Evolutionary conservation across 2,888 invertebrate genomes (phyloP), one percentile per base, ranked within the genome.

Genomic region (Rhamphomyia laevipes): DNA sequence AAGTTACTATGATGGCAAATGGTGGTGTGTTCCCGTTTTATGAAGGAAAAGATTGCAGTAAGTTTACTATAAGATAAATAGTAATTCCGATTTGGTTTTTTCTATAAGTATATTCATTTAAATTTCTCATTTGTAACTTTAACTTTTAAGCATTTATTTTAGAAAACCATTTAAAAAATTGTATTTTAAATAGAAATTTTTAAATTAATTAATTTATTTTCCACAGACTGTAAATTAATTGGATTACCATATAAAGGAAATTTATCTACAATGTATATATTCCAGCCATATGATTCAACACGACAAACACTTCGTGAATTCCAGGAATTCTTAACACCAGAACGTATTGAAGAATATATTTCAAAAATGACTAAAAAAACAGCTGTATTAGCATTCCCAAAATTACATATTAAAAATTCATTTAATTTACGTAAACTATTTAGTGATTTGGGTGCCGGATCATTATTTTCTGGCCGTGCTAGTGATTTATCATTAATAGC

Each of bases 401-500:
- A 82, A 64, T 82, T 89, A 81, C 78, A 81, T 56, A 67, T 89
- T 2, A 75, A 78, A 52, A 77, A 73, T 43, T 75, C 73, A 0
- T 58, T 77, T 3, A 73, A 76, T 55, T 63, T 87, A 40, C 77
- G 74, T 50, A 53, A 69, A 0, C 59, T 77, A 1, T 66, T 88
- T 4, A 65, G 75, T 53, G 61, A 64, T 3, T 62, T 87, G 49
- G 84, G 84, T 0, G 62, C 86, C 0, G 62, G 64, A 2, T 74
- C 81, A 1, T 69, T 89, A 51, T 89, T 90, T 61, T 63, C 73
- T 51, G 74, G 77, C 0, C 55, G 55, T 0, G 62, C 68, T 46
- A 81, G 84, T 1, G 84, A 87, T 66, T 75, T 89, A 45, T 83
- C 81, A 0, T 64, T 84, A 10, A 73, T 87, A 11, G 76, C 78